Base-by-base conservation (phyloP, 2,113 vertebrate species). In the Tragelaphus scriptus region DNA sequence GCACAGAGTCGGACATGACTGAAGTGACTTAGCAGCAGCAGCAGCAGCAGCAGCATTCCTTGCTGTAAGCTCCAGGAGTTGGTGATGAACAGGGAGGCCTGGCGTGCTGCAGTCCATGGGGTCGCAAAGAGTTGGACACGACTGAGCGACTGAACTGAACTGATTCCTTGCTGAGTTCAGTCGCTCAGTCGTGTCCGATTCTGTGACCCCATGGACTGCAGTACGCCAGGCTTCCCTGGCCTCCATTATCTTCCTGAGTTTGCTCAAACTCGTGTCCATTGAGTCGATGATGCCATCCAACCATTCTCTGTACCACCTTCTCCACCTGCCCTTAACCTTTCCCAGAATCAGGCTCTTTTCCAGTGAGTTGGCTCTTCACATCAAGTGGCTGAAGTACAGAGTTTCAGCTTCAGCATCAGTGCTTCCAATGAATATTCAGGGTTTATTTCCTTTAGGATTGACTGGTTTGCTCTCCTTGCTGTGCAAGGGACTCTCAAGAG, bases 51-150 rank as follows among this genome's bases (percentile, higher is more conserved):
- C n/a, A n/a, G n/a, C n/a, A n/a, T n/a, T 61, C 5, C 17, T 90
- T 71, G 8, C 65, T 71, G n/a, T 36, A 71, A 71, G 65, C 65
- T 71, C 68, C 19, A 6, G 65, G 17, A 36, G n/a, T 71, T 71
- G 65, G n/a, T 23, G 65, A 71, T 36, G n/a, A 19, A 36, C 68
- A 36, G n/a, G 68, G n/a, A 71, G 17, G n/a, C 5, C 68, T 40
- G n/a, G n/a, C 0, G 5, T 40, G n/a, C 65, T 21, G 0, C 9
- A 36, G n/a, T 12, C 19, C 10, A 40, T 1, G n/a, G n/a, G 2
- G n/a, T 71, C 0, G 1, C 19, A 40, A 71, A 3, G n/a, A 40
- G 19, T 71, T 19, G 3, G n/a, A 40, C 5, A 40, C 0, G 2
- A 23, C 68, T 12, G 68, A 12, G 2, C 0, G 19, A 40, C 19